Evolutionary conservation across 2,113 vertebrate species (phyloP), one percentile per base, ranked within the genome.

Genomic region (Neogobius melanostomus): DNA sequence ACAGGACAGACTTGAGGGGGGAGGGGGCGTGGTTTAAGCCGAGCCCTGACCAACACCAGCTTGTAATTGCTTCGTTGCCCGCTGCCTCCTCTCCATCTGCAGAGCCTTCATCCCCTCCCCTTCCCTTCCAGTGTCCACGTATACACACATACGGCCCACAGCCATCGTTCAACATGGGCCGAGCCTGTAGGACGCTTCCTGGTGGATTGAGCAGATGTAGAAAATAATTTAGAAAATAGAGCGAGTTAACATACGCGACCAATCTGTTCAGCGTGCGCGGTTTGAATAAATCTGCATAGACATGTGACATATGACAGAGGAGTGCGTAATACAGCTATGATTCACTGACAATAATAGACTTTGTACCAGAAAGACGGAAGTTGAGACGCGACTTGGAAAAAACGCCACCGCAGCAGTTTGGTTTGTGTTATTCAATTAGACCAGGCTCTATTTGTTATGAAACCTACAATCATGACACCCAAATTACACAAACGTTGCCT

Each of bases 21-120:
- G 67, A 21, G 21, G 21, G 21, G 21, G 80, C 21, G 74, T 78
- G 82, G 70, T 45, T 59, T 54, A 63, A 72, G 74, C 69, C 74
- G 81, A 86, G 79, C 68, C 89, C 84, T 69, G 28, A 28, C 53
- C 17, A 28, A 16, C 53, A 85, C 66, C 64, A 71, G 73, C 82
- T 89, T 88, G 85, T 91, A 91, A 90, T 91, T 90, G 88, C 89
- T 75, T 90, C 80, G 64, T 90, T 68, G 68, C 76, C 75, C 61
- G 10, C 74, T 70, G 71, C 82, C 72, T 85, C 68, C 48, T 66
- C 84, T 82, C 83, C 71, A 77, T 85, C 76, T 83, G 81, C 76
- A 80, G 82, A 81, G 72, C 78, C 77, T 66, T 85, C 77, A 11
- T 45, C 82, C 66, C 21, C 67, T 51, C 71, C 61, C 6, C 72